Conservation (phyloP, 2,797 vertebrate genomes). For the Anisognathus igniventris region DNA sequence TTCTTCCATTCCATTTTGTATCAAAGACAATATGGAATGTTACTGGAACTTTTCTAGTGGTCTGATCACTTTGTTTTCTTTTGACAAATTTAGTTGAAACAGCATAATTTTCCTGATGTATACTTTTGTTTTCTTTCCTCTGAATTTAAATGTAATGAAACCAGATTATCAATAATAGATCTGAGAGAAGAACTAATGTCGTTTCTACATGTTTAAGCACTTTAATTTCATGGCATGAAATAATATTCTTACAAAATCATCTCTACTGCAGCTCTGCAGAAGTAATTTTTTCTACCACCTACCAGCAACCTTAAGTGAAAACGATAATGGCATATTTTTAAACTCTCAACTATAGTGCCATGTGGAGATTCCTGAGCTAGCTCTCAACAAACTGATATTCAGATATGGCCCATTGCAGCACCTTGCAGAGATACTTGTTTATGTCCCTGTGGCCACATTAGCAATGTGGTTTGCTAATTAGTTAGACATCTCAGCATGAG, state of each 20-base stretch:
- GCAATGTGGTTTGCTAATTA: not conserved
- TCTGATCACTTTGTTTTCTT: not conserved
- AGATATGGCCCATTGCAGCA: not conserved
- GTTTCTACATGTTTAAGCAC: not conserved
- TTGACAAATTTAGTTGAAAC: not conserved
- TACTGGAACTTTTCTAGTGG: not conserved
- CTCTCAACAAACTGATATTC: not conserved
- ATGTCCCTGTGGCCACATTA: not conserved
- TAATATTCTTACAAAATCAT: not conserved
- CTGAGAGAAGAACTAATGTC: not conserved
- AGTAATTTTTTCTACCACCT: conserved; percentile 23
- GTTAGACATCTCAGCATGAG: not conserved
- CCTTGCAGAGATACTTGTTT: conserved; percentile 7
- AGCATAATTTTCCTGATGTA: not conserved
- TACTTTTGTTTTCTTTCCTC: not conserved
- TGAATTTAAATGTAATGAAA: not conserved
- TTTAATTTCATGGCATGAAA: not conserved
- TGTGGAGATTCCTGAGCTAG: not conserved
- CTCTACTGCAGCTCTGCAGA: not conserved
- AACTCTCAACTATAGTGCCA: not conserved
- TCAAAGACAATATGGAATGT: not conserved
- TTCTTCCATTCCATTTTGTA: not conserved
- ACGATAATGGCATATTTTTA: conserved; percentile 36
- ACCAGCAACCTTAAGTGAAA: conserved; percentile 11
- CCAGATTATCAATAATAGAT: not conserved